Conservation (phyloP, 1,140 invertebrate genomes). For the Neodiprion pinetum region DNA sequence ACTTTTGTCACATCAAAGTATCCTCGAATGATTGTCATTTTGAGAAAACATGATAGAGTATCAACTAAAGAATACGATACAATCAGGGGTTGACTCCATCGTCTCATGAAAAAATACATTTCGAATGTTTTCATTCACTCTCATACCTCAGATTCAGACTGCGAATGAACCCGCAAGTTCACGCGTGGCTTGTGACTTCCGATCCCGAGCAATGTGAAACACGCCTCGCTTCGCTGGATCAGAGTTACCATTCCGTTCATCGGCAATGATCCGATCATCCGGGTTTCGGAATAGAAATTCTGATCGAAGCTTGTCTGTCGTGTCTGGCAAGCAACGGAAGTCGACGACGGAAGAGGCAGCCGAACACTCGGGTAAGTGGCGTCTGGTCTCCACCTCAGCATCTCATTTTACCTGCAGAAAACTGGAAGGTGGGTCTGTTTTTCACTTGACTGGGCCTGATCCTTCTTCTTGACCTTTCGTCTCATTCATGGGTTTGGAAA, state of each 20-base stretch:
- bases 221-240: background rate
- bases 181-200: background rate
- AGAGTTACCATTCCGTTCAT: background rate
- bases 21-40: no score
- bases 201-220: background rate
- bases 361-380: background rate
- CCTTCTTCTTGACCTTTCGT: no score
- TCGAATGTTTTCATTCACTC: no score
- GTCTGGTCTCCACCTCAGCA: background rate
- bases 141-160: background rate
- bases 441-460: background rate
- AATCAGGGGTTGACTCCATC: no score
- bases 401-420: background rate
- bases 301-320: no score
- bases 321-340: background rate
- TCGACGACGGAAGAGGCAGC: background rate
- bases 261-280: no score
- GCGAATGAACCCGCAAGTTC: background rate
- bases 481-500: no score
- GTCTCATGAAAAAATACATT: no score
- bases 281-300: no score
- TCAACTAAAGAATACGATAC: no score
- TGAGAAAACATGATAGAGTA: no score
- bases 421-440: background rate
- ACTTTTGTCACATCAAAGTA: no score